Evolutionary conservation across 2,888 invertebrate genomes (phyloP), one percentile per base, ranked within the genome.

Genomic region (Julus scanicus): DNA sequence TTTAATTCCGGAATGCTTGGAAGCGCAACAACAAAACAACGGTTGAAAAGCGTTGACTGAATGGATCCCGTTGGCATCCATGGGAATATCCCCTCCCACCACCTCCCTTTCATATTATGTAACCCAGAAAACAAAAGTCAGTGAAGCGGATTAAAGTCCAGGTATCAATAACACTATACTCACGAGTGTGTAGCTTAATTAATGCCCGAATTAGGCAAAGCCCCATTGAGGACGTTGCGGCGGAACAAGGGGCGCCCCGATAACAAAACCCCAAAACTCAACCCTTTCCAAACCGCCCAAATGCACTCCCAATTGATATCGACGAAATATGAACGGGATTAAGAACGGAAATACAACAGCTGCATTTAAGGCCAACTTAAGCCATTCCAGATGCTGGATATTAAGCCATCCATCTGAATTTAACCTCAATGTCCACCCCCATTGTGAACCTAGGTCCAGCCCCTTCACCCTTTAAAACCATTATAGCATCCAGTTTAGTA

Each of bases 361-460:
- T 63, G 63, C 63, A 63, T 63, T 63, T 63, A 63, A 63, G 63
- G n/a, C 63, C 63, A 63, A 63, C 63, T 63, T 63, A 63, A 63
- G 63, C 63, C 63, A 63, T 63, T 63, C 63, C 63, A 63, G 63
- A 63, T 63, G 63, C 63, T n/a, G 63, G 63, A 63, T 17, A n/a
- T 63, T 63, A 63, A 63, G 63, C 17, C 63, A 63, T 63, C 17
- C 63, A 63, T 63, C 63, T 63, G 63, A 63, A n/a, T 63, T 63
- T 63, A 17, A 17, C 63, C n/a, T n/a, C n/a, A 17, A 5, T 6
- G n/a, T 6, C 6, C 63, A n/a, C 63, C 63, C 63, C 63, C 2
- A 1, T 17, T 6, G 4, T 63, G 63, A n/a, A 17, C 63, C 63
- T 15, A 6, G 48, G 48, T 8, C 48, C 48, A 13, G 48, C 48